Evolutionary conservation across 2,797 vertebrate species (phyloP).

Genomic region (Sylvia borin): DNA sequence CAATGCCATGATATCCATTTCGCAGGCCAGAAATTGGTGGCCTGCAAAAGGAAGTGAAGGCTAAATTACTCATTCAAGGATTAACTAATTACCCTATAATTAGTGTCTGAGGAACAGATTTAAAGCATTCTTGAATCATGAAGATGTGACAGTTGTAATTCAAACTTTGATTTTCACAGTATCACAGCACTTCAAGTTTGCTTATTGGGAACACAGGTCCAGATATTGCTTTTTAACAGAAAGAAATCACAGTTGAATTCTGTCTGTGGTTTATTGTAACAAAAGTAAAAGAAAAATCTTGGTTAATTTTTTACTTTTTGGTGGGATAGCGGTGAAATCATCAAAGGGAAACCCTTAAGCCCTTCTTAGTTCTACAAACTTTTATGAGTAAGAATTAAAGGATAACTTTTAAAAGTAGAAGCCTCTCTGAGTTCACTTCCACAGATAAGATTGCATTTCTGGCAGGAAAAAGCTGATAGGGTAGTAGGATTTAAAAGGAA

Average conservation of each 20-base stretch:
- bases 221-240: not conserved
- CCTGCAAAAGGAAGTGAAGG: not conserved
- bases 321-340: not conserved
- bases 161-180: not conserved
- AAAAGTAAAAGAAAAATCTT: not conserved
- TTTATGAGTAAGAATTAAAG: not conserved
- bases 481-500: not conserved
- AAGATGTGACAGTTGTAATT: not conserved
- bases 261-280: not conserved
- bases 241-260: not conserved
- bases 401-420: not conserved
- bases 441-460: not conserved
- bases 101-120: not conserved
- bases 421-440: not conserved
- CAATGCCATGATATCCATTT: not conserved
- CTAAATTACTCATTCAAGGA: not conserved
- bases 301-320: not conserved
- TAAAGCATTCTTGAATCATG: not conserved
- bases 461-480: not conserved
- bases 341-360: not conserved
- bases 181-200: not conserved
- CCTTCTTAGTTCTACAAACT: not conserved
- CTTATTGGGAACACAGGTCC: not conserved
- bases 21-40: not conserved
- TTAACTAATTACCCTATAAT: not conserved